Evolutionary conservation across 1,140 invertebrate species (phyloP).

Genomic region (Caenorhabditis inopinata): DNA sequence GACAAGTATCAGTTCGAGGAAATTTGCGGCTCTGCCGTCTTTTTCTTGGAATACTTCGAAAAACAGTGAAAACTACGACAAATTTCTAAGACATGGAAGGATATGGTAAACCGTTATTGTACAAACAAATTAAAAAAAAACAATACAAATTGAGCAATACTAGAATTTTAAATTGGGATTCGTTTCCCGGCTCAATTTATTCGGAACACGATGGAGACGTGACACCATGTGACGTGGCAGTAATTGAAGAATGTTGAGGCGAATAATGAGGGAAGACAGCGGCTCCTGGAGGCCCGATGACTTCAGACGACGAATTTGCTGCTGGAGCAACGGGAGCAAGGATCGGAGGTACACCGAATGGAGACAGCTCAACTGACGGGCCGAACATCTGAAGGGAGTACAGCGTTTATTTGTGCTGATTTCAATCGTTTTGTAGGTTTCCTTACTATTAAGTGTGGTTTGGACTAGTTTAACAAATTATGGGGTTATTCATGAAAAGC

Average conservation of each 20-base stretch:
- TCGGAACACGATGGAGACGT: background rate
- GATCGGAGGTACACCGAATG: background rate
- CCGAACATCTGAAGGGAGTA: background rate
- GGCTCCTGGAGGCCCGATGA: background rate
- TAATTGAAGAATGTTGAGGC: background rate
- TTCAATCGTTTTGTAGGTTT: background rate
- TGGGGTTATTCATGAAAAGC: no score
- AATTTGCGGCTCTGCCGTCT: background rate
- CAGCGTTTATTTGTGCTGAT: background rate
- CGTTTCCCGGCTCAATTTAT: background rate
- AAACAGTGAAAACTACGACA: background rate
- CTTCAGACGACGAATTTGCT: background rate
- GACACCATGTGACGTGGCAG: background rate
- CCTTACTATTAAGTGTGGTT: no score
- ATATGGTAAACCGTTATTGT: conserved; percentile 7
- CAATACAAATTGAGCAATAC: background rate
- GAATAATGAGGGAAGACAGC: background rate
- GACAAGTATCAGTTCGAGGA: conserved; percentile 17
- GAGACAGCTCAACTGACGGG: background rate
- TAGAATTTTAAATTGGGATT: background rate
- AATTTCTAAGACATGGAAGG: background rate
- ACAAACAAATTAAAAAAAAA: background rate
- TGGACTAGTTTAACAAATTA: no score
- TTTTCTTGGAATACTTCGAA: no score
- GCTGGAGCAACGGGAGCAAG: background rate